These are phyloP conservation scores for Presbytis comata DNA, from an alignment of 2,797 vertebrate genomes.

Conservation along the genomic window DNA sequence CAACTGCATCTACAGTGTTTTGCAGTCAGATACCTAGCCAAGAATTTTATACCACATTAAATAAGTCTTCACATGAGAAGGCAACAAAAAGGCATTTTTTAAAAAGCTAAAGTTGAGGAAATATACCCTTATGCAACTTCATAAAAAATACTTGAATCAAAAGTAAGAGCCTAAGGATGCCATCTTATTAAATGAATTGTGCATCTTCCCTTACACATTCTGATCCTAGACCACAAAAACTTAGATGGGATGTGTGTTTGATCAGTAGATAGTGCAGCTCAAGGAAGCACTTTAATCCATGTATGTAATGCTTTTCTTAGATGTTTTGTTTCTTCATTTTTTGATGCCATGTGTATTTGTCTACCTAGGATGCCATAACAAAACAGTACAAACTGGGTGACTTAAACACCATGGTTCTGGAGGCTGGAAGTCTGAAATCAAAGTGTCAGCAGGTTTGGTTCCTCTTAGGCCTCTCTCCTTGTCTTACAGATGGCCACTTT, in stretches of 20 bases:
- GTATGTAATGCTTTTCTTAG: background rate
- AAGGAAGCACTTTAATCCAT: background rate
- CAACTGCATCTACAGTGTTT: background rate
- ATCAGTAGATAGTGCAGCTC: background rate
- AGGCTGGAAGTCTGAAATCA: background rate
- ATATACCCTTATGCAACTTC: background rate
- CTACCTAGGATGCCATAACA: background rate
- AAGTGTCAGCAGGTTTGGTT: background rate
- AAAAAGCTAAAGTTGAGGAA: background rate
- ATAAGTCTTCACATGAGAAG: background rate
- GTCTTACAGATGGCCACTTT: background rate
- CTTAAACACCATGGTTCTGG: background rate
- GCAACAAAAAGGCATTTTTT: background rate
- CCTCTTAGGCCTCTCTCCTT: background rate
- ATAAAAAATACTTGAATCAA: background rate
- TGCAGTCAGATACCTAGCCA: background rate
- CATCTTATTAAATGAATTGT: background rate
- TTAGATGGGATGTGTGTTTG: background rate
- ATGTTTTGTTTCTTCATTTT: background rate
- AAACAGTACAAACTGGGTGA: background rate
- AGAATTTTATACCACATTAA: background rate
- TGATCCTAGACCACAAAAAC: background rate
- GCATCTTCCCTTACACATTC: background rate
- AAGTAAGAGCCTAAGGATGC: background rate
- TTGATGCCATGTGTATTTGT: background rate